phyloP scores from a whole-genome alignment of 2,797 vertebrate species.

The Capromys pilorides region DNA sequence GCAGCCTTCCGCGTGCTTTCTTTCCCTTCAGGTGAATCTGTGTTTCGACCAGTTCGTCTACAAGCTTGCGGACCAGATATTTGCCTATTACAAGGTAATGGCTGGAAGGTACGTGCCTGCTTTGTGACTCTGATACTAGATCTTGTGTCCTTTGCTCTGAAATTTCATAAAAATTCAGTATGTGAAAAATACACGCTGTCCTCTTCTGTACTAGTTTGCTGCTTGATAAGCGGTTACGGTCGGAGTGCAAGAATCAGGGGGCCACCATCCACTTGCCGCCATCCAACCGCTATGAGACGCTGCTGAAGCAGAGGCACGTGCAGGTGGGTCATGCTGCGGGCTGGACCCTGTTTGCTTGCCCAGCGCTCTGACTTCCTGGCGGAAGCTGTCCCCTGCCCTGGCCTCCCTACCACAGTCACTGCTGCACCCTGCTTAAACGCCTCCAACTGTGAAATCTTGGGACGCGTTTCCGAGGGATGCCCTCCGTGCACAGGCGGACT shows the following conservation, averaged over 20 bases:
- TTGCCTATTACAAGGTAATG: constrained; percentile 97
- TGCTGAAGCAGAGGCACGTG: constrained; percentile 97
- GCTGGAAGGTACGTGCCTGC: constrained; percentile 92
- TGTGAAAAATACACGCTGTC: background rate
- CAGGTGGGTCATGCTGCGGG: constrained; percentile 87
- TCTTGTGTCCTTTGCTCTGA: background rate
- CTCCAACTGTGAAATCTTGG: background rate
- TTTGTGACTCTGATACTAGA: background rate
- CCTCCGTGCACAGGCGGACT: background rate
- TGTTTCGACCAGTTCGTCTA: constrained; percentile 99
- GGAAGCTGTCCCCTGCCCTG: background rate
- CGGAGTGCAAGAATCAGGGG: constrained; percentile 97
- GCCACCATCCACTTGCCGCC: constrained; percentile 93
- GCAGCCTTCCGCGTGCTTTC: background rate
- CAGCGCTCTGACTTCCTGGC: background rate
- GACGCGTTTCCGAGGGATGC: background rate
- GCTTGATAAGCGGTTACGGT: constrained; percentile 94
- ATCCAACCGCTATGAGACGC: constrained; percentile 96
- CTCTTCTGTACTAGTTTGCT: constrained; percentile 88
- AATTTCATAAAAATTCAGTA: constrained; percentile 7
- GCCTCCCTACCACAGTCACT: background rate
- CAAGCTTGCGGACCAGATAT: constrained; percentile 98
- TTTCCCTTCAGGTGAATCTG: constrained; percentile 91
- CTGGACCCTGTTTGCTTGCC: too few species aligned
- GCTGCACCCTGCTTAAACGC: background rate